Evolutionary conservation across 2,797 vertebrate genomes (phyloP).

Genomic region (Lophius americanus): DNA sequence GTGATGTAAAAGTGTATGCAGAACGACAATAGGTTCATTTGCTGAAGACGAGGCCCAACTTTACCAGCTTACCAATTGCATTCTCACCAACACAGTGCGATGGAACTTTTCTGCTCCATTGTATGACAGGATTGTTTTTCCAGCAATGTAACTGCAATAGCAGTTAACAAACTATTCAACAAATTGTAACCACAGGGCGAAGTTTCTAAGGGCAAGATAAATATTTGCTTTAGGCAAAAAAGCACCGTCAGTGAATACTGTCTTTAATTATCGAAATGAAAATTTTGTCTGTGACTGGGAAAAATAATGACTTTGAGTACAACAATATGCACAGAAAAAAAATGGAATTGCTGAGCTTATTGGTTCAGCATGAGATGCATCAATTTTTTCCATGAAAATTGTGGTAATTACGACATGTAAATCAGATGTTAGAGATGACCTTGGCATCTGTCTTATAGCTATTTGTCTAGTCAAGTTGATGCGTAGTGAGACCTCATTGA

Average conservation of each 20-base stretch:
- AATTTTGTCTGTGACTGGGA: slow-evolving; percentile 14
- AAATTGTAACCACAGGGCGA: slow-evolving; percentile 46
- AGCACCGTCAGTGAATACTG: slow-evolving; percentile 28
- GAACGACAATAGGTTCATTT: slow-evolving; percentile 70
- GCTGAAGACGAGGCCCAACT: slow-evolving; percentile 78
- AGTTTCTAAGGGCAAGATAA: slow-evolving; percentile 39
- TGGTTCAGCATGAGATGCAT: slow-evolving; percentile 31
- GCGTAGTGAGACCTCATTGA: slow-evolving; percentile 38
- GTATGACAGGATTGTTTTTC: slow-evolving; percentile 61
- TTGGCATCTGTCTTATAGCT: slow-evolving; percentile 28
- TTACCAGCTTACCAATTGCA: slow-evolving; percentile 73
- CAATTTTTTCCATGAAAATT: slow-evolving; percentile 5
- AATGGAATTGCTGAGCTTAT: slow-evolving; percentile 28
- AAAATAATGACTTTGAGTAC: slow-evolving; percentile 38
- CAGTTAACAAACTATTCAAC: slow-evolving; percentile 48
- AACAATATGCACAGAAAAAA: slow-evolving; percentile 36
- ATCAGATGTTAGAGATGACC: slow-evolving; percentile 44
- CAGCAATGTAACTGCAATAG: slow-evolving; percentile 44
- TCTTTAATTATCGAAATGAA: slow-evolving; percentile 37
- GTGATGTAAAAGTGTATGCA: slow-evolving; percentile 79
- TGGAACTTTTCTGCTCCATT: slow-evolving; percentile 53
- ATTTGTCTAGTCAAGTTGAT: slow-evolving; percentile 30
- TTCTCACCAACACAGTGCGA: slow-evolving; percentile 65
- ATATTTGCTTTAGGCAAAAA: slow-evolving; percentile 45
- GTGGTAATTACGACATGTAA: slow-evolving; percentile 25